These are phyloP conservation scores for Sebastes cheni DNA, from an alignment of 2,797 vertebrate genomes.

Conservation along the genomic window DNA sequence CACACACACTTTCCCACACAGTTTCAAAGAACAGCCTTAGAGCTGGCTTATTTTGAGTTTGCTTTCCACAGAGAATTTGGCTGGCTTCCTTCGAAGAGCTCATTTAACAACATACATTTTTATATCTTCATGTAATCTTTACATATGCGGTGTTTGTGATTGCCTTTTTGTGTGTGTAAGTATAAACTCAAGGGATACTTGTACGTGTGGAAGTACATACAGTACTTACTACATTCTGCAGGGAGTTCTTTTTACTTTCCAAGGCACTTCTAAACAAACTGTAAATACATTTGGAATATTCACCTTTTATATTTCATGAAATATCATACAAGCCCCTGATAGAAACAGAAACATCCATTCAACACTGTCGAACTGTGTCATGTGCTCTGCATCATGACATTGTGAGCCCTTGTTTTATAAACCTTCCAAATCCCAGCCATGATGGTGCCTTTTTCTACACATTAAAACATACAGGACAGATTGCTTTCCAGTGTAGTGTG, in stretches of 20 bases:
- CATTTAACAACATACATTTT: slow-evolving; percentile 22
- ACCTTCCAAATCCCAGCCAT: neutral
- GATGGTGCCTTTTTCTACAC: neutral
- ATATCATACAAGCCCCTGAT: neutral
- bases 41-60: slow-evolving; percentile 10
- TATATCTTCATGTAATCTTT: slow-evolving; percentile 1
- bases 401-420: neutral
- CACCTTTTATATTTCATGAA: neutral
- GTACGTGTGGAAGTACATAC: neutral
- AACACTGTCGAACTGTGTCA: neutral
- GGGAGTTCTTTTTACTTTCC: neutral
- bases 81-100: slow-evolving; percentile 25
- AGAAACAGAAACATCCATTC: neutral
- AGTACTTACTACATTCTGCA: neutral
- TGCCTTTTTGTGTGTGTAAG: neutral
- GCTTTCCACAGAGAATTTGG: slow-evolving; percentile 27
- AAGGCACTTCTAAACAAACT: neutral
- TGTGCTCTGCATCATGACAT: neutral
- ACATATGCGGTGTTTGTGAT: neutral
- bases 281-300: neutral
- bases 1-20: neutral
- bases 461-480: neutral
- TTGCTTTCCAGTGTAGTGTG: neutral
- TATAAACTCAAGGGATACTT: slow-evolving; percentile 5
- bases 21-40: slow-evolving; percentile 25